Percentiles rank a stretch among this genome's conserved stretches.
Evolutionary conservation across 2,113 vertebrate species (phyloP).

Genomic region (Malurus melanocephalus): DNA sequence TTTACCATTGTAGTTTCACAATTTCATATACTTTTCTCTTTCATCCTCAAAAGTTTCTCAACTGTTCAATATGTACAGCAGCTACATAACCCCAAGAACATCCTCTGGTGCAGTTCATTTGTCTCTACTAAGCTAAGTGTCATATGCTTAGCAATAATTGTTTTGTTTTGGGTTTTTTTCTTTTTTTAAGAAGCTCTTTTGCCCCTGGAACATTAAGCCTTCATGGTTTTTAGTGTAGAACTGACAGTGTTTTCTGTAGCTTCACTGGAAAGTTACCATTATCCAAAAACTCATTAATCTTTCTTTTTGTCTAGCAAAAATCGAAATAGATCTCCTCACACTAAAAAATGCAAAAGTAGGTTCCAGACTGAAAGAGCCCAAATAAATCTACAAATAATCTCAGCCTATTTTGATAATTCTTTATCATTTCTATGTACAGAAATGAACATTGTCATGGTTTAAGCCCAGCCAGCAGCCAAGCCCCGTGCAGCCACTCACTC

Average conservation of each 20-base stretch:
- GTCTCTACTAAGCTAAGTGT: background rate
- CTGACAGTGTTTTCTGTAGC: background rate
- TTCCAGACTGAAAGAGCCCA: background rate
- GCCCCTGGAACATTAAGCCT: background rate
- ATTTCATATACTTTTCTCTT: background rate
- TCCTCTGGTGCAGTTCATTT: background rate
- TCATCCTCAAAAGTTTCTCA: background rate
- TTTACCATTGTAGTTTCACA: background rate
- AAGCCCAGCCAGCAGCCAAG: background rate
- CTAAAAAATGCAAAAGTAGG: background rate
- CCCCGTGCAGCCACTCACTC: fast-evolving
- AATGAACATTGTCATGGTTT: fast-evolving
- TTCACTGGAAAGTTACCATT: background rate
- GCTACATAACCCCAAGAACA: background rate
- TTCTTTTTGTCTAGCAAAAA: background rate
- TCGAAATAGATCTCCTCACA: background rate
- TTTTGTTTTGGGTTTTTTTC: background rate
- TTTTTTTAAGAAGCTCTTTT: background rate
- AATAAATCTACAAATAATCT: background rate
- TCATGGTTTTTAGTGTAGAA: background rate
- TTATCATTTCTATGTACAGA: background rate
- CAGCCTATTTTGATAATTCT: background rate
- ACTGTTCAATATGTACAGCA: background rate
- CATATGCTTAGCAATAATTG: background rate
- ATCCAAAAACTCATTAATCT: background rate